phyloP scores from a whole-genome alignment of 2,113 vertebrate genomes.

The Deroptyus accipitrinus region DNA sequence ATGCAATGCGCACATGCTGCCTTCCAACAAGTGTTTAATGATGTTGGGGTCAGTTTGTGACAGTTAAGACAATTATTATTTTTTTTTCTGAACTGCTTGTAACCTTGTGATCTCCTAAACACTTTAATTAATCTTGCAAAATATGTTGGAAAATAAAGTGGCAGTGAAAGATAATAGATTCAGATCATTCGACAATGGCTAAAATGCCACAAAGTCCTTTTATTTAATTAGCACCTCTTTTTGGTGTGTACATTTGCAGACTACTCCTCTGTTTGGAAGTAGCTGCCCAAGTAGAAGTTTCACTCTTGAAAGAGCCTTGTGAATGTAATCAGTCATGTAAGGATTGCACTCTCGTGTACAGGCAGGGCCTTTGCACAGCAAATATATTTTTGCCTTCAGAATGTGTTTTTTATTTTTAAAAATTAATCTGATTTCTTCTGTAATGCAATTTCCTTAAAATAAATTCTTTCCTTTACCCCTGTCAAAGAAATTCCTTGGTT shows the following conservation, averaged over 20 bases:
- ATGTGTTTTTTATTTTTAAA: background rate
- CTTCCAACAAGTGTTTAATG: constrained; percentile 67
- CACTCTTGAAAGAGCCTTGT: background rate
- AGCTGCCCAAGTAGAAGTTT: background rate
- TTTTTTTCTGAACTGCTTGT: constrained; percentile 54
- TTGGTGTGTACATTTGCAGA: background rate
- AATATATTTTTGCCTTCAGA: background rate
- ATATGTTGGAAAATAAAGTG: constrained; percentile 11
- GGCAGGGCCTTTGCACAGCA: background rate
- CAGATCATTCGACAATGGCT: constrained; percentile 3
- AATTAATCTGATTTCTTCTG: background rate
- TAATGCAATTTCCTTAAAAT: constrained; percentile 26
- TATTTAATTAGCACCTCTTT: background rate
- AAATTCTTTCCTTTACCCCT: constrained; percentile 30
- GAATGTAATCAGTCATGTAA: background rate
- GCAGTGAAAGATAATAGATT: background rate
- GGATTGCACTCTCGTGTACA: background rate
- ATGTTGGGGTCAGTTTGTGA: constrained; percentile 59
- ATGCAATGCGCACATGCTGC: constrained; percentile 45
- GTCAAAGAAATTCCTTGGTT: constrained; percentile 21
- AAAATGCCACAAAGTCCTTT: background rate
- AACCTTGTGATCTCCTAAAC: constrained; percentile 27
- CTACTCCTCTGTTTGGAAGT: background rate
- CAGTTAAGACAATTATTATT: constrained; percentile 47
- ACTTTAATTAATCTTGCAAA: constrained; percentile 37